Percentiles rank a stretch among this genome's conserved stretches.
Evolutionary conservation across 2,113 vertebrate species (phyloP).

Genomic region (Muscicapa adusta): DNA sequence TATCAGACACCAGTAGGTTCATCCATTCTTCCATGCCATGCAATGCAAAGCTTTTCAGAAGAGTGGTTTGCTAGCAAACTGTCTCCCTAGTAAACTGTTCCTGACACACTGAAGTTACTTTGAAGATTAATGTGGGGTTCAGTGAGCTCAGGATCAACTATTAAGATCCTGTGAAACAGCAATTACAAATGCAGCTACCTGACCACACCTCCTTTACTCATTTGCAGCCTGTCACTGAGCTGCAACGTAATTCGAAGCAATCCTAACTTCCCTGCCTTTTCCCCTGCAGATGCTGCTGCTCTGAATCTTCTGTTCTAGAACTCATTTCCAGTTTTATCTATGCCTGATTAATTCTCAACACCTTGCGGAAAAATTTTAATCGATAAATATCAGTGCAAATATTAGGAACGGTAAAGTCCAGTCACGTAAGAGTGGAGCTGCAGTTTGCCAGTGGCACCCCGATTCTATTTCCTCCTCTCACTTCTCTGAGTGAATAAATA

Average conservation of each 20-base stretch:
- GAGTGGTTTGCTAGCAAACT: background rate
- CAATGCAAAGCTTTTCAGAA: background rate
- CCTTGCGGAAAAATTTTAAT: background rate
- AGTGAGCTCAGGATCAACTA: background rate
- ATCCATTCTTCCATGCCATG: background rate
- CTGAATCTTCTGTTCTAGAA: background rate
- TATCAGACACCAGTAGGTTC: background rate
- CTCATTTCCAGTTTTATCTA: slow-evolving; percentile 5
- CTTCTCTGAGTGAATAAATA: slow-evolving; percentile 53
- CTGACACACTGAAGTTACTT: background rate
- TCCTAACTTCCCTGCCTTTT: background rate
- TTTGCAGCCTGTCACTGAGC: background rate
- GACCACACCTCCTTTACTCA: background rate
- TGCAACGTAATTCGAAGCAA: background rate
- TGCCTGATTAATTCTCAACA: background rate
- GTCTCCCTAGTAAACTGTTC: background rate
- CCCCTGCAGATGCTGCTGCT: background rate
- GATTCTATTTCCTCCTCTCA: slow-evolving; percentile 23
- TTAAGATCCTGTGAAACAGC: background rate
- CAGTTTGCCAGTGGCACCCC: slow-evolving; percentile 25
- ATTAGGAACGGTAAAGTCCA: background rate
- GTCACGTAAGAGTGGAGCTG: slow-evolving; percentile 9
- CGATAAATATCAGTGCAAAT: slow-evolving; percentile 12
- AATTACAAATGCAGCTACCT: background rate
- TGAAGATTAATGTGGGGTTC: background rate